Percentiles rank a stretch among this genome's conserved stretches.
These are phyloP conservation scores for Noturus placidus DNA, from an alignment of 2,113 vertebrate genomes.

Conservation along the genomic window DNA sequence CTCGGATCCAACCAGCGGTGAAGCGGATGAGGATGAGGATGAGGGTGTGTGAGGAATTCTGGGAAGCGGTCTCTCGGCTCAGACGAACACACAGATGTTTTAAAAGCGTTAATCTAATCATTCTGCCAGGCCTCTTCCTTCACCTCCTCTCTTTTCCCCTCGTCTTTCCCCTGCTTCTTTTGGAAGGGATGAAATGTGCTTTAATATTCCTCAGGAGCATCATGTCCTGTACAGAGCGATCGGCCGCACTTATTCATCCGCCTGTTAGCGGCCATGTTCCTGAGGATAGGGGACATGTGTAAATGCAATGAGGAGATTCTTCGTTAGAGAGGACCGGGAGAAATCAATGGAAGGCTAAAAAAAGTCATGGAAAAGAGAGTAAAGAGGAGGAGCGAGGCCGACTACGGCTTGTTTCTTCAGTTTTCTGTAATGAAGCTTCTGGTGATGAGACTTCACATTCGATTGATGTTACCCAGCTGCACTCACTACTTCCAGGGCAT, in stretches of 20 bases:
- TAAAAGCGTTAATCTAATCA: constrained; percentile 79
- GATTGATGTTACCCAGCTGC: constrained; percentile 47
- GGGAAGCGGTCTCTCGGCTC: constrained; percentile 68
- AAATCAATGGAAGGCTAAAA: constrained; percentile 41
- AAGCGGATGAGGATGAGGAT: constrained; percentile 22
- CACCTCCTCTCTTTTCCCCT: constrained; percentile 48
- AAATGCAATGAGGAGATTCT: constrained; percentile 62
- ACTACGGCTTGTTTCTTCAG: background rate
- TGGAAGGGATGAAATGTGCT: constrained; percentile 63
- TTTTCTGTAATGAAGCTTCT: constrained; percentile 57
- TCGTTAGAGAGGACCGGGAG: constrained; percentile 33
- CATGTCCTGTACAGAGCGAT: constrained; percentile 61
- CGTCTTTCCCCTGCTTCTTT: constrained; percentile 45
- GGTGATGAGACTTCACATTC: constrained; percentile 58
- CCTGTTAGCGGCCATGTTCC: constrained; percentile 66
- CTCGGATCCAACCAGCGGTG: background rate
- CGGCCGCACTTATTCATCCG: constrained; percentile 60
- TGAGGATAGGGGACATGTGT: constrained; percentile 62
- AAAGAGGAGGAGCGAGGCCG: constrained; percentile 1
- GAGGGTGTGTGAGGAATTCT: constrained; percentile 60
- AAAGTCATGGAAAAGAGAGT: constrained; percentile 16
- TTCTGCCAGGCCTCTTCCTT: constrained; percentile 71
- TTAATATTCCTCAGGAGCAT: constrained; percentile 75
- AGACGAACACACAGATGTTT: constrained; percentile 79
- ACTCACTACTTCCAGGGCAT: constrained; percentile 4